Base-by-base conservation (phyloP, 2,113 vertebrate species). In the Rhombomys opimus region DNA sequence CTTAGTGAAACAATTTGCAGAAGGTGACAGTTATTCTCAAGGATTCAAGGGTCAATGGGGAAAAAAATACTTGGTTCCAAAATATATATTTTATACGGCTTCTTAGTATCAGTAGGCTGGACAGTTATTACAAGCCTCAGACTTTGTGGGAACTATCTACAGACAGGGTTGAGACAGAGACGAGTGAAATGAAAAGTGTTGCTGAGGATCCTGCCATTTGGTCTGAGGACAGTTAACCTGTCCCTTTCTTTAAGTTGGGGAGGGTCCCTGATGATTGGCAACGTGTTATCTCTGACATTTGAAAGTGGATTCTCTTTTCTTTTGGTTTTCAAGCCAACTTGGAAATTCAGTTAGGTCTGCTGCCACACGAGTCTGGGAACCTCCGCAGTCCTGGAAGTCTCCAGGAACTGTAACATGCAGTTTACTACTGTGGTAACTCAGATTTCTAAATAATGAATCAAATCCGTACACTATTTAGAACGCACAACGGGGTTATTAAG, bases 11-110 rank as follows among this genome's bases (percentile, higher is more conserved):
- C 92, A 2, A 0, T 98, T 97, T 98, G 95, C 97, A 97, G 97
- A 97, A 97, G 97, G 89, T 14, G 93, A 97, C 92, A 98, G 95
- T 76, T 96, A 96, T 97, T 97, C 92, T 95, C 95, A 92, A 93
- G 98, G 97, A 97, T 97, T 93, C 97, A 98, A 77, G 97, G 97
- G 98, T 98, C 98, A 98, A 98, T 96, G 96, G 73, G 63, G 97
- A 88, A 96, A 97, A 97, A 97, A 97, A 97, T 96, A 97, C 96
- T 97, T 97, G 95, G 92, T 97, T 98, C 96, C 96, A 90, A 96
- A 98, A 93, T 90, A 95, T 82, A 96, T 27, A 70, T 0, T 76
- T 76, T 41, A 63, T 38, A 86, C 27, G 68, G 97, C 59, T 93
- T 95, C 70, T 86, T 61, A 87, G 30, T 90, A 91, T 93, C 94